phyloP scores from a whole-genome alignment of 2,113 vertebrate genomes.

The Ondatra zibethicus region DNA sequence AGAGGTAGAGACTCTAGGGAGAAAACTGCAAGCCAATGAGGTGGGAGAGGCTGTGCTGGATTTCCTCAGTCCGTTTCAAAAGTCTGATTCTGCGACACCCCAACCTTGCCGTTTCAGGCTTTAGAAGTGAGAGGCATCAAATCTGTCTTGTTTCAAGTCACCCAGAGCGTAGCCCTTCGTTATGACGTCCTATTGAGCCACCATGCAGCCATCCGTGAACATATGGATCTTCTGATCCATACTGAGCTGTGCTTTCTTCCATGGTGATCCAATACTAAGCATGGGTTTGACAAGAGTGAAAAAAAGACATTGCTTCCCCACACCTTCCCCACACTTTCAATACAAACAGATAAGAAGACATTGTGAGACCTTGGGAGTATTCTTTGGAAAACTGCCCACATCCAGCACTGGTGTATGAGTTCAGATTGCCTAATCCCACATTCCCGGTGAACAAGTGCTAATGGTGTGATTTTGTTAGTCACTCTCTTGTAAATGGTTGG shows the following conservation, averaged over 20 bases:
- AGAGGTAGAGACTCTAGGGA: not conserved
- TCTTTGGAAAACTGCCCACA: not conserved
- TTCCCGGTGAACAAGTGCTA: not conserved
- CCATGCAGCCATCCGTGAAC: fast-evolving
- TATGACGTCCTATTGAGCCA: not conserved
- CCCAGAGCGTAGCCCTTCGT: fast-evolving
- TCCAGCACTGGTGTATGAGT: not conserved
- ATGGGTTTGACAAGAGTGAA: not conserved
- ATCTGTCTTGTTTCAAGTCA: not conserved
- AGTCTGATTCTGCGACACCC: no score
- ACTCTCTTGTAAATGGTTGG: not conserved
- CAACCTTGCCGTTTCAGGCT: not conserved
- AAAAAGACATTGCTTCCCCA: not conserved
- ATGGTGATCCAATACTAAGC: not conserved
- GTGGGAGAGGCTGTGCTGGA: not conserved
- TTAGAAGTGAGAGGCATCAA: not conserved
- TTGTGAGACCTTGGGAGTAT: no score
- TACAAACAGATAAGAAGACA: not conserved
- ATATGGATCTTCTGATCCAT: not conserved
- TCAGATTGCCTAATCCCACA: not conserved
- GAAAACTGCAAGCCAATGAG: no score
- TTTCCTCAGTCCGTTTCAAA: not conserved
- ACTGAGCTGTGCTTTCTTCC: not conserved
- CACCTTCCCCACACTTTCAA: no score
- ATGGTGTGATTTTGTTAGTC: not conserved